Conservation (phyloP, 2,113 vertebrate genomes). For the Etia nguti region DNA sequence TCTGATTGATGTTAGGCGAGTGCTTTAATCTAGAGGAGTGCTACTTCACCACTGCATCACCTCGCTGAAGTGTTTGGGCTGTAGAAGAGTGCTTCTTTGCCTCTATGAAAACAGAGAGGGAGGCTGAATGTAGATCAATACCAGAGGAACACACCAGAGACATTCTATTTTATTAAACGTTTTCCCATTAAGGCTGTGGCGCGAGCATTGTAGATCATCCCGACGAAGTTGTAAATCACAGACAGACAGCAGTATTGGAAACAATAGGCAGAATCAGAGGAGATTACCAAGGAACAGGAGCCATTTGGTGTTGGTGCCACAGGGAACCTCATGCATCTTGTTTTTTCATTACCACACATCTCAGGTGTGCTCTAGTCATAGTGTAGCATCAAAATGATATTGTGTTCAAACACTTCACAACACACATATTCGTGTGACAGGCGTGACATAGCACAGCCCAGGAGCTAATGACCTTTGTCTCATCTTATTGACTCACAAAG, state of each 20-base stretch:
- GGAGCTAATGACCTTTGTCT: not conserved
- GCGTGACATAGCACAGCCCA: not conserved
- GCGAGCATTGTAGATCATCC: slow-evolving; percentile 58
- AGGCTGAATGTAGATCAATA: slow-evolving; percentile 65
- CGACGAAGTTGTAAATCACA: slow-evolving; percentile 68
- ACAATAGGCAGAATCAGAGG: slow-evolving; percentile 45
- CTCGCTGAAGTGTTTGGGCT: slow-evolving; percentile 46
- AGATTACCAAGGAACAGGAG: slow-evolving; percentile 43
- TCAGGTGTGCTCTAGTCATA: not conserved
- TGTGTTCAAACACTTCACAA: not conserved
- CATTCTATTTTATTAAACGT: slow-evolving; percentile 72
- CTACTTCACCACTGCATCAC: slow-evolving; percentile 43
- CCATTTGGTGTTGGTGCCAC: slow-evolving; percentile 14
- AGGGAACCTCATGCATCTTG: slow-evolving; percentile 10
- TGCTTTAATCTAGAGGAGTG: slow-evolving; percentile 68
- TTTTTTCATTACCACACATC: not conserved
- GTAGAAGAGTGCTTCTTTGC: slow-evolving; percentile 13
- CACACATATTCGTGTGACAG: not conserved
- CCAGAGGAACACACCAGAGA: slow-evolving; percentile 59
- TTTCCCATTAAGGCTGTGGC: slow-evolving; percentile 63
- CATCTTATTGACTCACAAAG: not conserved
- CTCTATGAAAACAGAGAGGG: slow-evolving; percentile 46
- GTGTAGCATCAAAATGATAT: not conserved
- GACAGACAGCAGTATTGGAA: slow-evolving; percentile 38
- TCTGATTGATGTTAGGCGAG: slow-evolving; percentile 62